Conservation (phyloP, 1,140 invertebrate genomes). For the Manduca sexta region DNA sequence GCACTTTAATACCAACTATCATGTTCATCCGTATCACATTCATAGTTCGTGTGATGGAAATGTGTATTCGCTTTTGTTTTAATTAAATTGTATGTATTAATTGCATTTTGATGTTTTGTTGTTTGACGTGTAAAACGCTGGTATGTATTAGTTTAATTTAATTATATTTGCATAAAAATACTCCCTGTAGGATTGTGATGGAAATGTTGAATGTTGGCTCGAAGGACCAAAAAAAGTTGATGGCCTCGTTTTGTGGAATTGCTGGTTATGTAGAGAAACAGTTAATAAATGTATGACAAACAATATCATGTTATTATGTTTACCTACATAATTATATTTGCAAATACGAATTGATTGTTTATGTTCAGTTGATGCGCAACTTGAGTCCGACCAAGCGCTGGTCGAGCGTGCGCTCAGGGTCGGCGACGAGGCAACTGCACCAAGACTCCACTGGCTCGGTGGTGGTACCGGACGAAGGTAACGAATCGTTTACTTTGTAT, state of each 20-base stretch:
- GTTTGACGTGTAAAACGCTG: background rate
- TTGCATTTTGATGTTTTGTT: background rate
- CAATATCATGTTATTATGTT: no score
- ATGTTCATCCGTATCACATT: slow-evolving; percentile 5
- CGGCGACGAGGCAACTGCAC: slow-evolving; percentile 34
- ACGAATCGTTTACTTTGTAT: background rate
- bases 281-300: no score
- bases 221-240: no score
- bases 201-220: no score
- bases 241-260: no score
- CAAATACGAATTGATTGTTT: background rate
- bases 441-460: slow-evolving; percentile 83
- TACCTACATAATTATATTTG: no score
- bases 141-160: background rate
- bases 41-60: background rate
- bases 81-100: slow-evolving; percentile 1
- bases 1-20: slow-evolving; percentile 1
- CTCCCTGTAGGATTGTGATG: no score
- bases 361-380: slow-evolving; percentile 72
- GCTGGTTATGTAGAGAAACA: no score
- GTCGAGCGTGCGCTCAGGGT: slow-evolving; percentile 36
- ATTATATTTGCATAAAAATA: no score
- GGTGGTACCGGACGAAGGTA: slow-evolving; percentile 75
- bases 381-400: slow-evolving; percentile 68
- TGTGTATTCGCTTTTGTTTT: background rate